Base-by-base conservation (phyloP, 2,888 invertebrate genomes). In the Cryptophagus acutangulus region DNA sequence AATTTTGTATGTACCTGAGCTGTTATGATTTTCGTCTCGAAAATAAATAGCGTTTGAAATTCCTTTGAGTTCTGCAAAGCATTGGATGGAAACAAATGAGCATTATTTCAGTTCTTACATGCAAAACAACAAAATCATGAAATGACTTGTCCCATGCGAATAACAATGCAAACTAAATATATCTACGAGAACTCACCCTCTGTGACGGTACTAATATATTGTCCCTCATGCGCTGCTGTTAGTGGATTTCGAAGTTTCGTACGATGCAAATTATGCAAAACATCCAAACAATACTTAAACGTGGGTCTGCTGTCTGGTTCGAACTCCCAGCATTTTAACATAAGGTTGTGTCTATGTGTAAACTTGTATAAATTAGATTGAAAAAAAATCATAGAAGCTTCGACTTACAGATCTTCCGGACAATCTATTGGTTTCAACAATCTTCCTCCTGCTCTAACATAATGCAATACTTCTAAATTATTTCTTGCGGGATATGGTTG, bases 401-500 rank as follows among this genome's bases (percentile, higher is more conserved):
- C n/a, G 24, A 74, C 81, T 78, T 68, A 87, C 82, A 90, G 72
- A 46, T 75, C 76, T 16, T 85, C 80, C 0, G 94, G 92, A 66
- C 94, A 95, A 64, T 87, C 87, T 3, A 78, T 76, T 2, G 90
- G 89, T 54, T 84, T 76, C 18, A 84, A 82, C n/a, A 93, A 75
- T 29, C 86, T 76, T 17, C 94, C 94, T 1, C 94, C 93, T 2
- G 82, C 81, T 47, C 90, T 78, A 5, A 97, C 93, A 66, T 87
- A 89, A 55, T 88, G 82, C 41, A 95, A 71, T 16, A 97, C 96
- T 67, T 96, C 93, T 9, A 88, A 74, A 72, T 97, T 96, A 42
- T 87, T 88, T 47, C 89, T 77, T 6, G 92, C 93, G 3, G 90
- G 92, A 71, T 99, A 99, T 0, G 99, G 99, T 65, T 95, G 93